These are phyloP conservation scores for Camponotus pennsylvanicus DNA, from an alignment of 1,140 invertebrate genomes.

Conservation along the genomic window DNA sequence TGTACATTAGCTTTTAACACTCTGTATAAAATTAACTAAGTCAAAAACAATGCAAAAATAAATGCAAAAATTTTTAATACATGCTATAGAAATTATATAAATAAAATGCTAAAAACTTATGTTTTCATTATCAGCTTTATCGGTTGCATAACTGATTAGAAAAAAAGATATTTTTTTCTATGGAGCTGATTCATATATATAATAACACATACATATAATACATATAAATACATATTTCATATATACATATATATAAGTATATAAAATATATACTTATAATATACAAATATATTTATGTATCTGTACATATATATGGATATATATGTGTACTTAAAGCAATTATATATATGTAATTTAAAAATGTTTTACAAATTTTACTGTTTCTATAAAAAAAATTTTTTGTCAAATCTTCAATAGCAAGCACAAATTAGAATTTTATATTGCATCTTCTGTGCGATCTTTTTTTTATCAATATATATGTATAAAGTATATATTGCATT, in stretches of 20 bases:
- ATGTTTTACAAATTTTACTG: neutral
- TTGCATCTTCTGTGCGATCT: slow-evolving; percentile 33
- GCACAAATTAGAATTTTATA: slow-evolving; percentile 43
- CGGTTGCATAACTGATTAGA: slow-evolving; percentile 51
- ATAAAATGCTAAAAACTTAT: slow-evolving; percentile 14
- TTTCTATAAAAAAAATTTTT: slow-evolving; percentile 12
- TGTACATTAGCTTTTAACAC: slow-evolving; percentile 71
- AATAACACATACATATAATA: neutral
- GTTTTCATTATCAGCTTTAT: slow-evolving; percentile 55
- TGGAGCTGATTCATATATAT: slow-evolving; percentile 66
- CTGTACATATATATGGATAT: no score
- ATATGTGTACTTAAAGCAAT: neutral
- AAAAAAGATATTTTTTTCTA: slow-evolving; percentile 60
- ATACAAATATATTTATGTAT: no score
- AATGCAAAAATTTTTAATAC: slow-evolving; percentile 15
- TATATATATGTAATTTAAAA: slow-evolving; percentile 1
- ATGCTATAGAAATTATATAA: slow-evolving; percentile 10
- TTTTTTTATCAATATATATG: slow-evolving; percentile 34
- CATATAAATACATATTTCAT: neutral
- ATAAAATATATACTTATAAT: no score
- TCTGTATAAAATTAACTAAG: slow-evolving; percentile 49
- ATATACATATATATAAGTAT: no score
- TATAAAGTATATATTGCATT: slow-evolving; percentile 53
- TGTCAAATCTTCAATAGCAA: slow-evolving; percentile 23
- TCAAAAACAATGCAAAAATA: slow-evolving; percentile 3